These are phyloP conservation scores for Pseudorhiza aurosa DNA, from an alignment of 30 jellyfish, hydroid and myxozoan species.

Conservation along the genomic window DNA sequence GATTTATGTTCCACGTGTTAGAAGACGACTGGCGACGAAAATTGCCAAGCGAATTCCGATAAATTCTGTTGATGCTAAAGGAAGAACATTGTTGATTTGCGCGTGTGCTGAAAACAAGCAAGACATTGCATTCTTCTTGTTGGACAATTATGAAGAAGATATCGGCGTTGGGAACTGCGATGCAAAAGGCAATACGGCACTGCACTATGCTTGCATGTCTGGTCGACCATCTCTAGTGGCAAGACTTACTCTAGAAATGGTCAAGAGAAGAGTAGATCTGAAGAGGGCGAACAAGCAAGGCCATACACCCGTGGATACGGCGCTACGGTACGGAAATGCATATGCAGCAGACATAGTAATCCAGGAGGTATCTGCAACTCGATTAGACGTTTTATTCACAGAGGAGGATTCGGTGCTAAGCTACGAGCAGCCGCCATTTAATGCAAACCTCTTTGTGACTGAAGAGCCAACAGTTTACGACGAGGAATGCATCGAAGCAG, in stretches of 20 bases:
- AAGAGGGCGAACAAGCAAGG: conserved; percentile 18
- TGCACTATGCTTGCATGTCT: conserved; percentile 69
- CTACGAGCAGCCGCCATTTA: neutral
- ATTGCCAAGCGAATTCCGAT: neutral
- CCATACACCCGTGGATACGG: conserved; percentile 16
- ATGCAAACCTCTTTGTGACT: neutral
- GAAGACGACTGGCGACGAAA: conserved; percentile 27
- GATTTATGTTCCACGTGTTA: neutral
- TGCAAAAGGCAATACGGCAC: conserved; percentile 59
- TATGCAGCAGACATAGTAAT: conserved; percentile 9
- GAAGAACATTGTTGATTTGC: conserved; percentile 39
- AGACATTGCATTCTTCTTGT: conserved; percentile 27
- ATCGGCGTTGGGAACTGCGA: conserved; percentile 23
- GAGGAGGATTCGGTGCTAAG: neutral
- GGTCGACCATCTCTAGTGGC: conserved; percentile 43
- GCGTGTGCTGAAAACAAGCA: conserved; percentile 53
- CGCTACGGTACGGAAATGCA: neutral
- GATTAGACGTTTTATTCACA: neutral
- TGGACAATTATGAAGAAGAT: neutral
- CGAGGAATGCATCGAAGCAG: neutral
- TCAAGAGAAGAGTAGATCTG: neutral
- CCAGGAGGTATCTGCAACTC: neutral
- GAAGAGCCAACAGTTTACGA: neutral
- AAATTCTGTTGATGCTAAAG: conserved; percentile 16
- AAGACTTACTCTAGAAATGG: conserved; percentile 1